Evolutionary conservation across 2,888 invertebrate genomes (phyloP).

Genomic region (Didymodactylos carnosus): DNA sequence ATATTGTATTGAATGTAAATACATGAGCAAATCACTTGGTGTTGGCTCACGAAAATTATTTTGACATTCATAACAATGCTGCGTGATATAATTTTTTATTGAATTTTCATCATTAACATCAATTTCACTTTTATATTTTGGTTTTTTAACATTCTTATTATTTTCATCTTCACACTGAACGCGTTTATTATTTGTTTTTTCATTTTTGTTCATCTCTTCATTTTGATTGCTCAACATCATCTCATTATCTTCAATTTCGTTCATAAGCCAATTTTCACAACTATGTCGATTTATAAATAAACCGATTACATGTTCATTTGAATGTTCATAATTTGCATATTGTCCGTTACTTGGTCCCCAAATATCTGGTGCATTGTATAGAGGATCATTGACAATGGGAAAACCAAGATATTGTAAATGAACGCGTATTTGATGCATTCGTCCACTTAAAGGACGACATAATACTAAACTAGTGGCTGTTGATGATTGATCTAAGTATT

Average conservation of each 20-base stretch:
- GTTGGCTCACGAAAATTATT: slow-evolving; percentile 73
- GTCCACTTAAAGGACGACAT: slow-evolving; percentile 61
- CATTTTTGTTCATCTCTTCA: slow-evolving; percentile 1
- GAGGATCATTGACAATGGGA: slow-evolving; percentile 86
- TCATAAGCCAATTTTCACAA: slow-evolving; percentile 63
- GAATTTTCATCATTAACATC: background rate
- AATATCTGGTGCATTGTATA: slow-evolving; percentile 72
- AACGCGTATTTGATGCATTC: slow-evolving; percentile 96
- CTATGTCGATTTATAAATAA: slow-evolving; percentile 78
- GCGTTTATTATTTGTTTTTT: background rate
- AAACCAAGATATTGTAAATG: slow-evolving; percentile 94
- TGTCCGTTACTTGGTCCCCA: slow-evolving; percentile 82
- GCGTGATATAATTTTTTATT: slow-evolving; percentile 38
- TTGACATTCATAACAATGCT: slow-evolving; percentile 77
- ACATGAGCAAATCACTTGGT: slow-evolving; percentile 77
- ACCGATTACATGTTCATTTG: slow-evolving; percentile 55
- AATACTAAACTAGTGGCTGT: slow-evolving; percentile 13
- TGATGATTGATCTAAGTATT: background rate
- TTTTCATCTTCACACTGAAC: background rate
- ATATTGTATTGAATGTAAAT: slow-evolving; percentile 54
- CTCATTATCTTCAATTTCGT: background rate
- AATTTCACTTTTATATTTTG: background rate
- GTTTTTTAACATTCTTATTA: background rate
- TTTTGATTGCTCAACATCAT: slow-evolving; percentile 7
- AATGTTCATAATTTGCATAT: slow-evolving; percentile 62